Percentiles rank a stretch among this genome's conserved stretches.
Conservation (phyloP, 1,140 invertebrate genomes). For the Heliothis subflexa region DNA sequence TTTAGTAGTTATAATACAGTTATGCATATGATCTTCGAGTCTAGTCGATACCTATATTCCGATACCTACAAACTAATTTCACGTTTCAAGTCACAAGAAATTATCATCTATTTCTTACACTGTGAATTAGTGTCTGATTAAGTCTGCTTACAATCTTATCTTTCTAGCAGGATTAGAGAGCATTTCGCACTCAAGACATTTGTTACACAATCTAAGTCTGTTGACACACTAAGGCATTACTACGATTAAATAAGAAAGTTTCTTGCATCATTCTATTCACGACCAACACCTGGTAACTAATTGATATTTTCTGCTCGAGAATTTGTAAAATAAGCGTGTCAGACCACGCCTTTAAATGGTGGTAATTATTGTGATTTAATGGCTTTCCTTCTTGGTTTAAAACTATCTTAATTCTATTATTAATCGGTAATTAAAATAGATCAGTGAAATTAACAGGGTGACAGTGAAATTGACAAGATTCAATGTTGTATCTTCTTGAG, state of each 20-base stretch:
- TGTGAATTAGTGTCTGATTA: too few relatives aligned
- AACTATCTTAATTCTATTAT: not conserved
- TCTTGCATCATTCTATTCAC: not conserved
- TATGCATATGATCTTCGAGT: too few relatives aligned
- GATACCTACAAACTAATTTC: too few relatives aligned
- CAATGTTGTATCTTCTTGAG: not conserved
- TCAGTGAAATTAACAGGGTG: not conserved
- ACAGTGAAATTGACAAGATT: slow-evolving; percentile 6
- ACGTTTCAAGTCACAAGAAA: too few relatives aligned
- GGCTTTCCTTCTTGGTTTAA: not conserved
- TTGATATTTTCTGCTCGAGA: not conserved
- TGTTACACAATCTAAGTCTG: not conserved
- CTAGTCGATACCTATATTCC: too few relatives aligned
- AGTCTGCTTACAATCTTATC: too few relatives aligned
- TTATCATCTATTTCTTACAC: too few relatives aligned
- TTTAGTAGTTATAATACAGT: too few relatives aligned
- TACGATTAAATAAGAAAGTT: slow-evolving; percentile 1
- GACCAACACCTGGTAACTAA: not conserved
- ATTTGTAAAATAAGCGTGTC: not conserved
- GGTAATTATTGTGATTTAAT: not conserved
- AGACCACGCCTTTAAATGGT: not conserved
- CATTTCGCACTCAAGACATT: not conserved
- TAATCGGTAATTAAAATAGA: slow-evolving; percentile 27
- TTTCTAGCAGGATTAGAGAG: not conserved
- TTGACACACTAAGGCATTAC: not conserved